Evolutionary conservation across 2,797 vertebrate genomes (phyloP), one percentile per base, ranked within the genome.

Genomic region (Prunella strophiata): DNA sequence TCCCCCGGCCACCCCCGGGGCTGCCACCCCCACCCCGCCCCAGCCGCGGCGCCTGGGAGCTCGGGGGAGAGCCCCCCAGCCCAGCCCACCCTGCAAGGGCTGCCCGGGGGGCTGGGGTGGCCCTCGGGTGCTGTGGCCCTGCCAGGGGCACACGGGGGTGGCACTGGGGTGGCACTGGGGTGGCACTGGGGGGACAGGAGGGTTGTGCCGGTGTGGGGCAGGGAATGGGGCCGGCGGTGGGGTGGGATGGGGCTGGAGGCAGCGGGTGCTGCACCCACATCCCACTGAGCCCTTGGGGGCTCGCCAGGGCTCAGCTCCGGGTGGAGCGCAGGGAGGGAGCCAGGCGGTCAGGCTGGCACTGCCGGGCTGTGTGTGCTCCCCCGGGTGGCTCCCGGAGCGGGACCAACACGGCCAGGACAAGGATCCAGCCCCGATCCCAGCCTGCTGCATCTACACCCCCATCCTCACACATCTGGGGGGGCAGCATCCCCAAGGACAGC

Each of bases 11-110:
- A 2, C 36, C 73, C 50, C 51, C 10, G 5, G 38, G 34, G 29
- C 68, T 76, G 63, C n/a, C 85, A 48, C 62, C 63, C 63, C 36
- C 11, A 11, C 16, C 81, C 70, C 10, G 1, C 42, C 55, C 73
- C 10, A 0, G 67, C 51, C 50, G 7, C 2, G 2, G 48, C 43
- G 40, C 80, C 57, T 10, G 1, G 0, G 80, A 71, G 25, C 5
- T 8, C 2, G 7, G 18, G 25, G 42, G 16, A 7, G 30, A 7
- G 2, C 67, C 45, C 16, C 4, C 16, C 8, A 3, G 12, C 58
- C n/a, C 76, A 65, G 47, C 19, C 42, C 29, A 2, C 5, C 0
- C 61, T 10, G 50, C 32, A 1, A 55, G 19, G 62, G 70, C 16
- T 21, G n/a, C 43, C 4, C 25, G 5, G 40, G 38, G 38, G 27